A percentile compares a stretch with the other conserved stretches of the same genome.
Evolutionary conservation across 1,140 invertebrate genomes (phyloP).

Genomic region (Conus betulinus): DNA sequence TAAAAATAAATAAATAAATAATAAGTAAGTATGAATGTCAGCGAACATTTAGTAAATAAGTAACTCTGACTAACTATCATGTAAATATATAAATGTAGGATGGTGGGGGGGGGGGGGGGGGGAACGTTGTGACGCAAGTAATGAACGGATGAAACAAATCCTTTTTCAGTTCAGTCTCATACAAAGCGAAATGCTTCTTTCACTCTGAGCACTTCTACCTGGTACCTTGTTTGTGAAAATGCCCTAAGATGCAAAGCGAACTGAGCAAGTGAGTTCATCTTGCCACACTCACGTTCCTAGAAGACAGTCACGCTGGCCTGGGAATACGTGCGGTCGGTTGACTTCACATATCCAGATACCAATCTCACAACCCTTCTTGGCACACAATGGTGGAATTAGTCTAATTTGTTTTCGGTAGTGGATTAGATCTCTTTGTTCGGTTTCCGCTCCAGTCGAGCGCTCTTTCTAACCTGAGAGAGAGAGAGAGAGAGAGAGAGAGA

Average conservation of each 20-base stretch:
- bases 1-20: too few species aligned
- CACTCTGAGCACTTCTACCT: not conserved
- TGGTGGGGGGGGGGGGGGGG: too few species aligned
- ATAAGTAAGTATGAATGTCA: too few species aligned
- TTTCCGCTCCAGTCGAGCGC: not conserved
- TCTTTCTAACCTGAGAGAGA: not conserved
- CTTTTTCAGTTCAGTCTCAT: too few species aligned
- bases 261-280: not conserved
- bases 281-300: not conserved
- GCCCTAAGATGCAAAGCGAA: not conserved
- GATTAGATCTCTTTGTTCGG: not conserved
- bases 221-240: not conserved
- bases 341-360: not conserved
- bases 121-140: too few species aligned
- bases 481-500: slow-evolving; percentile 1
- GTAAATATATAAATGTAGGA: too few species aligned
- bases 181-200: too few species aligned
- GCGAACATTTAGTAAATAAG: too few species aligned
- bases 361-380: not conserved
- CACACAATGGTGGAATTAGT: not conserved
- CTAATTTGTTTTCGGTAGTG: not conserved
- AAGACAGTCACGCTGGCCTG: not conserved
- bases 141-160: too few species aligned
- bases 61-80: too few species aligned
- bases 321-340: not conserved